These are phyloP conservation scores for Isaurus tuberculatus DNA, from an alignment of 92 coral and sea anemone genomes.

Conservation along the genomic window DNA sequence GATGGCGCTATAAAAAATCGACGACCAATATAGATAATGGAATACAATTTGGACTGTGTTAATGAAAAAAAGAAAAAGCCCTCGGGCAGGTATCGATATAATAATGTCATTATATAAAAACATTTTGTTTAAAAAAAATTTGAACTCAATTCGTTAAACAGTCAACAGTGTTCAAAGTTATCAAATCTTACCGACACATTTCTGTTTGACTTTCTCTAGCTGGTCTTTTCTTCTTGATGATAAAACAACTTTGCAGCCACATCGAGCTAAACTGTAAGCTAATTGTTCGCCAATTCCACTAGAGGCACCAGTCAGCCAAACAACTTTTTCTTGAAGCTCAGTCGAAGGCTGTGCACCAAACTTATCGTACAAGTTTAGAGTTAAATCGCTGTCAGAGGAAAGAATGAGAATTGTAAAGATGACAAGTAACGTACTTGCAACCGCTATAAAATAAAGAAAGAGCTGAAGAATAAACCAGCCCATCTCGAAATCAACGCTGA, in stretches of 20 bases:
- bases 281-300: constrained; percentile 95
- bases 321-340: constrained; percentile 86
- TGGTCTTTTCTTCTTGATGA: constrained; percentile 93
- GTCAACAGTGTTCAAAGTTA: background rate
- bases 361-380: constrained; percentile 79
- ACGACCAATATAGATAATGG: too few relatives aligned
- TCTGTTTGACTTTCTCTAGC: constrained; percentile 85
- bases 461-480: constrained; percentile 13
- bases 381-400: constrained; percentile 77
- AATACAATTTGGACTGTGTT: too few relatives aligned
- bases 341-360: constrained; percentile 85
- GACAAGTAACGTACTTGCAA: constrained; percentile 34
- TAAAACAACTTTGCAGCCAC: constrained; percentile 88
- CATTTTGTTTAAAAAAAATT: too few relatives aligned
- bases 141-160: background rate
- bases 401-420: constrained; percentile 54
- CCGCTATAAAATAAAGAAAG: constrained; percentile 37
- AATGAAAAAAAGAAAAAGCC: too few relatives aligned
- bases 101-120: too few relatives aligned
- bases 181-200: constrained; percentile 74
- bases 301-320: constrained; percentile 98
- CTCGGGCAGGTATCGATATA: too few relatives aligned
- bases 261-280: constrained; percentile 84
- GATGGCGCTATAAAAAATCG: too few relatives aligned
- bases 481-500: constrained; percentile 13